phyloP scores from a whole-genome alignment of 1,140 invertebrate species.

The Leptopilina boulardi region DNA sequence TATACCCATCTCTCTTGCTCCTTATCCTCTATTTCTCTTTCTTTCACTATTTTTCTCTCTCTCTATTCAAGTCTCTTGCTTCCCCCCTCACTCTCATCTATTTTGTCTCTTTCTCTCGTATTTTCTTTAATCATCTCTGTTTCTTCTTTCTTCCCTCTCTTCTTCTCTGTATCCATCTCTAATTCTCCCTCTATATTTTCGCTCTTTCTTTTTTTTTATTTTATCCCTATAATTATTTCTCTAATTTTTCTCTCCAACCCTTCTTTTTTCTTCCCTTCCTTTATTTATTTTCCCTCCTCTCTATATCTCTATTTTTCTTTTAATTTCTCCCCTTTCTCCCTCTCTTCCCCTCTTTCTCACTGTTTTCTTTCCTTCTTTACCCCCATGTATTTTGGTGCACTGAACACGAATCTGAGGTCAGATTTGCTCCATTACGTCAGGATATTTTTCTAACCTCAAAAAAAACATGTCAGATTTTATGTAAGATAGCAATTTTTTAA shows the following conservation, averaged over 20 bases:
- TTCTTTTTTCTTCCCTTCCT: conserved; percentile 39
- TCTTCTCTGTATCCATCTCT: conserved; percentile 11
- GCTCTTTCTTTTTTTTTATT: no score
- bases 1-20: conserved; percentile 22
- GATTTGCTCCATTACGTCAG: conserved; percentile 32
- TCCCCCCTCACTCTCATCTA: no score
- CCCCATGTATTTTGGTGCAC: no score
- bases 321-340: no score
- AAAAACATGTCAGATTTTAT: no score
- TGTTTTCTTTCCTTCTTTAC: neutral
- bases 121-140: conserved; percentile 40
- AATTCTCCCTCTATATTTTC: conserved; percentile 28
- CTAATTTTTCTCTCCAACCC: neutral
- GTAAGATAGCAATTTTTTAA: no score
- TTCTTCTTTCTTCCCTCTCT: conserved; percentile 39
- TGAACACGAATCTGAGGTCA: conserved; percentile 35
- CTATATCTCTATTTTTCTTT: no score
- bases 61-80: conserved; percentile 36
- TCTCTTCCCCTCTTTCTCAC: neutral
- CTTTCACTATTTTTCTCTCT: neutral
- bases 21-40: conserved; percentile 46
- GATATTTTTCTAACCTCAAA: no score
- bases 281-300: neutral
- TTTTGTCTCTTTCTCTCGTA: conserved; percentile 43
- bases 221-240: no score